These are phyloP conservation scores for Rhea pennata DNA, from an alignment of 2,113 vertebrate species.

Conservation along the genomic window DNA sequence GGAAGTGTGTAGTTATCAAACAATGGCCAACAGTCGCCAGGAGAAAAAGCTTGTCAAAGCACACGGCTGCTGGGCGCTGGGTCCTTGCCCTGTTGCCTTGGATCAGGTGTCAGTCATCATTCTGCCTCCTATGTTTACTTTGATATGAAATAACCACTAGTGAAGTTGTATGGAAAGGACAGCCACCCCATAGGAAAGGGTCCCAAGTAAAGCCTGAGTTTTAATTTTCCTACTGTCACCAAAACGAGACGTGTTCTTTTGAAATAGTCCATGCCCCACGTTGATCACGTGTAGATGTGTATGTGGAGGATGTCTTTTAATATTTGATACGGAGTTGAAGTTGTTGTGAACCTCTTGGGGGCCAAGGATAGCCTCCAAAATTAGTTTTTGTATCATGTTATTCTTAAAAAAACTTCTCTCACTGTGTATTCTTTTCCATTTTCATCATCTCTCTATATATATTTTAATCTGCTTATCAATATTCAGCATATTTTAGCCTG, in stretches of 20 bases:
- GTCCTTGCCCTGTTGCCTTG: constrained; percentile 41
- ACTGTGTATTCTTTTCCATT: neutral
- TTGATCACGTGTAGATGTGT: neutral
- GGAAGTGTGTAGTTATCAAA: constrained; percentile 71
- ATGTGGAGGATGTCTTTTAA: too few species aligned
- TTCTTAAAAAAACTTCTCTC: neutral
- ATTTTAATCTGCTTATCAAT: neutral
- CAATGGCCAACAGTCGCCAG: constrained; percentile 72
- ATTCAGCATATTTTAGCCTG: neutral
- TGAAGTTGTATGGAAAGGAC: neutral
- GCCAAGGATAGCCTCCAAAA: neutral
- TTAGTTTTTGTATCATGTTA: neutral
- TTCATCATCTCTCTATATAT: neutral
- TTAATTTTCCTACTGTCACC: neutral
- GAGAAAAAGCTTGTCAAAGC: constrained; percentile 72
- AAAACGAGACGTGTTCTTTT: neutral
- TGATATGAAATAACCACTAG: neutral
- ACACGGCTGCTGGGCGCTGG: constrained; percentile 1
- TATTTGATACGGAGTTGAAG: neutral
- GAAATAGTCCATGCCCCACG: neutral
- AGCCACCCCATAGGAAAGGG: neutral
- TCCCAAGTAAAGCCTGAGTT: neutral
- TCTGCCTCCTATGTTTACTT: constrained; percentile 41
- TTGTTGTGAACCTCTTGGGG: neutral
- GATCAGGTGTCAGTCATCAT: constrained; percentile 67